Base-by-base conservation (phyloP, 2,113 vertebrate genomes). In the Cygnus atratus region DNA sequence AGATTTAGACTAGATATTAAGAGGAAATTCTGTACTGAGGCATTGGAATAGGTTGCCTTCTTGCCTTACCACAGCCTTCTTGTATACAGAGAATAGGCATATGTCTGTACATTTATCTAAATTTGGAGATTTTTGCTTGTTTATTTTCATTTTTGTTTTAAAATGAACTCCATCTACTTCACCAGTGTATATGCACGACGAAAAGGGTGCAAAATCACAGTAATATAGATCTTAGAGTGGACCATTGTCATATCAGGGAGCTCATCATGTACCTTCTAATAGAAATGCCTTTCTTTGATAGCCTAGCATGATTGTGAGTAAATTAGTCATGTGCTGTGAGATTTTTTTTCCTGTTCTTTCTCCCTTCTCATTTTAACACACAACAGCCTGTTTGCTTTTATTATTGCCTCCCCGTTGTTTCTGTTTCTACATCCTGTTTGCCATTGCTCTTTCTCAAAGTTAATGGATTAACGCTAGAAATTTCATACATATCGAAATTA, bases 401-500 rank as follows among this genome's bases (percentile, higher is more conserved):
- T 48, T 24, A 19, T 41, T 62, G 12, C 13, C 10, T 85, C 79
- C 4, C 31, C 29, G 29, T 90, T 55, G 22, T 39, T 94, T 96
- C 19, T 71, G 20, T 80, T 93, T 83, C n/a, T 72, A 19, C 35
- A 91, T 92, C 88, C 44, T 87, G 44, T 48, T 37, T 86, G 72
- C 73, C 57, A 67, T 70, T 82, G 21, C 11, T 84, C 33, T 57
- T 94, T 89, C 55, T 94, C 66, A 86, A 16, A 54, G 48, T 81
- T 88, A 96, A 95, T 72, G 61, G 88, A 91, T 52, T 93, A 72
- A 79, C 92, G 83, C 22, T 59, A 44, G 80, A 97, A 88, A 86
- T 75, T 79, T 96, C 59, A 48, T 82, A 88, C 35, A 31, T 52
- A 90, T 52, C 35, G 76, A 94, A 96, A 95, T 93, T 71, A 97